Evolutionary conservation across 2,113 vertebrate species (phyloP), one percentile per base, ranked within the genome.

Genomic region (Brachyhypopomus gauderio): DNA sequence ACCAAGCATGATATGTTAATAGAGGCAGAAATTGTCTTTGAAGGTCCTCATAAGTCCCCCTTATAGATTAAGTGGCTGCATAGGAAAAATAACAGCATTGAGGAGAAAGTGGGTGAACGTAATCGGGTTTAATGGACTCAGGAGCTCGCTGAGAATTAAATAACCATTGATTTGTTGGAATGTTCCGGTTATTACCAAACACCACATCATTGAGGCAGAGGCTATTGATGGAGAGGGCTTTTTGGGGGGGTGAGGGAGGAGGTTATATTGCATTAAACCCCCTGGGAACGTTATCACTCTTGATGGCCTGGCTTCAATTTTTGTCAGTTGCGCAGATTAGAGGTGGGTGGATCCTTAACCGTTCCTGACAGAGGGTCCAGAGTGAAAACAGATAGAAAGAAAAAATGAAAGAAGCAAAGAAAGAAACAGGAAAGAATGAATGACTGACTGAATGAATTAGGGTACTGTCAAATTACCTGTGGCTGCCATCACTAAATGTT

Each of bases 81-180:
- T 91, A 93, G 93, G 73, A 95, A 94, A 95, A 95, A 96, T 94
- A 95, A 95, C 93, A 91, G 94, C 92, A 93, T 93, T 93, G 91
- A 94, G 93, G 94, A 93, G 94, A 94, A 95, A 95, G 85, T 94
- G 94, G 95, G 94, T 94, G 94, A 95, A 95, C 94, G 93, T 96
- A 96, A 96, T 96, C 95, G 95, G 95, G 94, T 95, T 96, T 96
- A 96, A 96, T 96, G 94, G 95, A 96, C 95, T 96, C 82, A 83
- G 92, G 94, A 95, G 94, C 95, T 96, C 94, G 94, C 94, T 95
- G 94, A 92, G 95, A 96, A 96, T 96, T 96, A 96, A 96, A 96
- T 96, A 96, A 96, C 94, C 95, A 96, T 96, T 91, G 95, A 96
- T 96, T 95, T 93, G 92, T 93, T 94, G 93, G 95, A 94, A 95